Base-by-base conservation (phyloP, 2,797 vertebrate species). In the Amblyraja radiata region DNA sequence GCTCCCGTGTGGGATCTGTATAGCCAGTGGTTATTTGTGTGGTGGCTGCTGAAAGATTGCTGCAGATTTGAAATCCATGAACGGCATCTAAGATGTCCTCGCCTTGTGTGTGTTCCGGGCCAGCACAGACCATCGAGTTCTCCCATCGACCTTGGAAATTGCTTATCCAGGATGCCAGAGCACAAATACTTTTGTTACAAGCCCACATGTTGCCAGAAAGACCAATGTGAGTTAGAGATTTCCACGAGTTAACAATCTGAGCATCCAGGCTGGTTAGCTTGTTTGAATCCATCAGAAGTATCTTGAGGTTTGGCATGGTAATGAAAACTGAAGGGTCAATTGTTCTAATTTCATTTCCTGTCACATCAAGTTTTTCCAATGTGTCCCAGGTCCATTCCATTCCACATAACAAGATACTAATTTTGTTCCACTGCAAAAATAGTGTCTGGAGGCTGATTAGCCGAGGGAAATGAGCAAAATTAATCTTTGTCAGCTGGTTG, bases 301-400 rank as follows among this genome's bases (percentile, higher is more conserved):
- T 97, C 96, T 99, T 98, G 95, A 99, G 97, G 96, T 98, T 98
- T 95, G 98, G 98, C 97, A 99, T 97, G 39, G 98, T 99, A 96
- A 98, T 98, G 96, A 99, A 99, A 94, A 99, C 98, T 1, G 98
- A 97, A 58, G 97, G 95, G 93, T 98, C 98, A 79, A 99, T 97
- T 94, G 97, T 96, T 95, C 98, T 97, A 94, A 99, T 98, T 96
- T 99, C 98, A 71, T 99, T 99, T 94, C 98, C 98, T 94, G 98
- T 98, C 94, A 99, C 97, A 95, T 99, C 98, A 94, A 99, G 96
- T 95, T 99, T 99, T 96, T 99, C 98, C 96, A 99, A 96, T 95
- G 98, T 99, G 96, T 96, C 97, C 98, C 98, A 99, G 95, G 97
- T 98, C 98, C 98, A 99, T 96, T 99, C 98, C 98, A 99, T 99